These are phyloP conservation scores for Callitettix versicolor DNA, from an alignment of 1,140 invertebrate genomes.

Conservation along the genomic window DNA sequence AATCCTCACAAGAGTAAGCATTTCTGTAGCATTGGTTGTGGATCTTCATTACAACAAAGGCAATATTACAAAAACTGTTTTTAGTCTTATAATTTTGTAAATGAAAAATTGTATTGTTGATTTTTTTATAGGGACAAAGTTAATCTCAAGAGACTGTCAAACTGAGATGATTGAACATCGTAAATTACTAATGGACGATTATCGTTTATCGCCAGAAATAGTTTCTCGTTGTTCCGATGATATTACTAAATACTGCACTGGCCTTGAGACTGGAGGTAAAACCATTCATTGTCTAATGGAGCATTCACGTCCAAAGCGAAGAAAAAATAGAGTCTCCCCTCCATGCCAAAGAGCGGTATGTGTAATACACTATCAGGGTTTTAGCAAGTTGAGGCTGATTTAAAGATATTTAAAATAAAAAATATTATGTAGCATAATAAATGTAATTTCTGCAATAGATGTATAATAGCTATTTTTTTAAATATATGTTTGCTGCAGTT, in stretches of 20 bases:
- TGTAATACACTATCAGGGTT: too few relatives aligned
- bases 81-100: too few relatives aligned
- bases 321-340: constrained; percentile 47
- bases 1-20: too few relatives aligned
- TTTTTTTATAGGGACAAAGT: neutral
- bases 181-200: constrained; percentile 86
- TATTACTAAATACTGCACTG: constrained; percentile 57
- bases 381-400: too few relatives aligned
- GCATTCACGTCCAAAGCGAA: constrained; percentile 55
- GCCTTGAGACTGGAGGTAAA: constrained; percentile 64
- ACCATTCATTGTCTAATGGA: constrained; percentile 96
- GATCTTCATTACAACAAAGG: too few relatives aligned
- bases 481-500: constrained; percentile 39
- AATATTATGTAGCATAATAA: too few relatives aligned
- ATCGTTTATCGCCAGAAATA: constrained; percentile 81
- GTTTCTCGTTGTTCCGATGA: constrained; percentile 81
- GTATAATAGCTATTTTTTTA: too few relatives aligned
- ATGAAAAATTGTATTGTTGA: neutral
- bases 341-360: constrained; percentile 57
- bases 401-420: too few relatives aligned
- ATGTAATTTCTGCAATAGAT: too few relatives aligned
- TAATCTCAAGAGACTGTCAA: constrained; percentile 49
- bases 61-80: too few relatives aligned
- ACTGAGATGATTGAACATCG: constrained; percentile 84
- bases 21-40: too few relatives aligned